phyloP scores from a whole-genome alignment of 2,888 invertebrate genomes.

The Phalera bucephala region DNA sequence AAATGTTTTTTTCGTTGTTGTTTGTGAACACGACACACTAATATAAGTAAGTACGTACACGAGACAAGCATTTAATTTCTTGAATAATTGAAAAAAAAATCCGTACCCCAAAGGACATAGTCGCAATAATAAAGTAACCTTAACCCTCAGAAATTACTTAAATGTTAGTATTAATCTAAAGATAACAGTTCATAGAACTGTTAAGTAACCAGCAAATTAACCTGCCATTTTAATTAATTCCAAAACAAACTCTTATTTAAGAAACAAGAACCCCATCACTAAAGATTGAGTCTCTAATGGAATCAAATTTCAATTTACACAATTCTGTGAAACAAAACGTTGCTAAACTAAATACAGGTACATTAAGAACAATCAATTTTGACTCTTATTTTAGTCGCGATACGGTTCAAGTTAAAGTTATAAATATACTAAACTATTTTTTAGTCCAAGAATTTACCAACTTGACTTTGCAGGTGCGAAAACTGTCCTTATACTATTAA shows the following conservation, averaged over 20 bases:
- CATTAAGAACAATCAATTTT: conserved; percentile 2
- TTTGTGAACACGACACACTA: no score
- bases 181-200: no score
- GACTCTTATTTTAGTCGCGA: rapidly evolving
- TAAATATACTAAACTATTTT: not conserved
- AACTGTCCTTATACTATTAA: not conserved
- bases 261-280: not conserved
- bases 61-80: no score
- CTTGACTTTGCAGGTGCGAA: conserved; percentile 2
- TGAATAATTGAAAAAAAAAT: no score
- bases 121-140: no score
- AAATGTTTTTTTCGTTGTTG: no score
- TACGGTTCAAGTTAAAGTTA: conserved; percentile 9
- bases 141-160: no score
- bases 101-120: no score
- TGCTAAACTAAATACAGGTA: conserved; percentile 5
- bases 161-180: no score
- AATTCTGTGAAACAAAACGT: conserved; percentile 18
- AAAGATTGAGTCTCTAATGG: conserved; percentile 12
- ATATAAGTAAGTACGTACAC: no score
- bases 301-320: conserved; percentile 30
- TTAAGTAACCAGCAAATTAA: no score
- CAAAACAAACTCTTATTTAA: not conserved
- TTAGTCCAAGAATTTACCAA: conserved; percentile 8
- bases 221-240: no score